Base-by-base conservation (phyloP, 2,113 vertebrate genomes). In the Sinocyclocheilus grahami region DNA sequence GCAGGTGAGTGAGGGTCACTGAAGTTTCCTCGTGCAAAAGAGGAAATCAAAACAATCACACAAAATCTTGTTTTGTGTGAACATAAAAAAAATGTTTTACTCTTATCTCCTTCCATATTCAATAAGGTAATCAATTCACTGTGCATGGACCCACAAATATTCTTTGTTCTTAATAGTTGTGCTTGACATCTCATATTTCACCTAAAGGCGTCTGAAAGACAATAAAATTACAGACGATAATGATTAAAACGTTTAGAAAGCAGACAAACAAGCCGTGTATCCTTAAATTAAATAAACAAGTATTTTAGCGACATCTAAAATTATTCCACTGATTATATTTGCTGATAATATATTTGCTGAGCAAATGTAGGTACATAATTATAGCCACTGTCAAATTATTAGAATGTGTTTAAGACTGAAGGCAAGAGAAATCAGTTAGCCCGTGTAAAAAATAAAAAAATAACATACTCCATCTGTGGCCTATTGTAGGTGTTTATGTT, bases 1-100 rank as follows among this genome's bases (percentile, higher is more conserved):
- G 98, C 98, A 96, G 97, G 98, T 99, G 96, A 94, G 97, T 94
- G 89, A 92, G 88, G 90, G 79, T 82, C 48, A 71, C 39, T 63
- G 1, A 65, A 65, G 79, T 65, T 18, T 48, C 39, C 55, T 60
- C 63, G 5, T 82, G 22, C 10, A 30, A n/a, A 14, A 30, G 67
- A 51, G 62, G n/a, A 67, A 53, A 82, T 69, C 63, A 82, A 53
- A 82, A 53, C 62, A 69, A 24, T 69, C n/a, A 30, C n/a, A 30
- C 79, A 67, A 63, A 63, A 65, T 67, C 60, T 51, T 1, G 2
- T 30, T 30, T 30, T 30, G 30, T 33, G 30, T 33, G 30, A 33
- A 33, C 30, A 33, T 33, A 30, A 1, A 33, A 33, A 33, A 51
- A 51, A 51, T 39, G 3, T 37, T 71, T 37, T 20, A 37, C 30